These are phyloP conservation scores for Caranx ignobilis DNA, from an alignment of 2,113 vertebrate genomes.

Conservation along the genomic window DNA sequence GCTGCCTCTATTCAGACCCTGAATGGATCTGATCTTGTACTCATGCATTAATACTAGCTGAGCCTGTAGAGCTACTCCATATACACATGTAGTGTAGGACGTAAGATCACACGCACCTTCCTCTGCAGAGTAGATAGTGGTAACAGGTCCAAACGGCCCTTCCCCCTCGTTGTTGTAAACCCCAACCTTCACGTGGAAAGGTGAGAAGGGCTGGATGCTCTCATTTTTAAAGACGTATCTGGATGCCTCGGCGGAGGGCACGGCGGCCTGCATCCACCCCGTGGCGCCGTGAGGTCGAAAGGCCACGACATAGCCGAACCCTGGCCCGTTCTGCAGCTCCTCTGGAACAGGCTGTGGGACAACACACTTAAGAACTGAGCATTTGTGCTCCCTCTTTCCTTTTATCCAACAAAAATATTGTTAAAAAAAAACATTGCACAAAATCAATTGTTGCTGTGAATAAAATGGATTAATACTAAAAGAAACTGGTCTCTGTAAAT, in stretches of 20 bases:
- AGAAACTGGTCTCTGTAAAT: too few species aligned
- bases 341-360: constrained; percentile 92
- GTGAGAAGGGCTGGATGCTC: constrained; percentile 94
- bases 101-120: constrained; percentile 86
- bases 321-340: constrained; percentile 94
- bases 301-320: constrained; percentile 98
- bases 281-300: constrained; percentile 91
- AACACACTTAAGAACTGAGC: not conserved
- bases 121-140: constrained; percentile 94
- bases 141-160: constrained; percentile 91
- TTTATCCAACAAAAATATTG: too few species aligned
- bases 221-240: constrained; percentile 96
- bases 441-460: too few species aligned
- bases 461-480: too few species aligned
- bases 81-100: not conserved
- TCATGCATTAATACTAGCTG: not conserved
- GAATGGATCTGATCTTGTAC: not conserved
- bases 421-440: too few species aligned
- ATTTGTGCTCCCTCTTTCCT: too few species aligned
- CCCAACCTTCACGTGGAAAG: constrained; percentile 96
- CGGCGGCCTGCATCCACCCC: constrained; percentile 97
- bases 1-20: constrained; percentile 1
- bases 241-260: constrained; percentile 91
- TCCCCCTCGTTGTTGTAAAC: constrained; percentile 98
- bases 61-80: constrained; percentile 1